Base-by-base conservation (phyloP, 2,888 invertebrate species). In the Ichneumoninae sp. region DNA sequence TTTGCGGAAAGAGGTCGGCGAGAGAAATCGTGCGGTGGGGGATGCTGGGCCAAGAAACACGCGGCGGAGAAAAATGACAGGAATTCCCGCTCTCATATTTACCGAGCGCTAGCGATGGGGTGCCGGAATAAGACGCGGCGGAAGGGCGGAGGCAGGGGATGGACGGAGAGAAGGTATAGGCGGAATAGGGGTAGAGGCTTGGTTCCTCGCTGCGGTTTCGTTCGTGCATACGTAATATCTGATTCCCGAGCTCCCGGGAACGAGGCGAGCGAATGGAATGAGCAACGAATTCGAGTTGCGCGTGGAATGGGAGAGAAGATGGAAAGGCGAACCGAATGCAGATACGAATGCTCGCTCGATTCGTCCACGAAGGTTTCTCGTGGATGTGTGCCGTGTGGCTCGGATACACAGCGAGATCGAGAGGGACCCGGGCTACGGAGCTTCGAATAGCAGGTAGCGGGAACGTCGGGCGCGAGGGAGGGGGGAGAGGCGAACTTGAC, bases 151-250 rank as follows among this genome's bases (percentile, higher is more conserved):
- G 82, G 69, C 44, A 79, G 86, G 85, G 19, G 68, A 70, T 77
- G 78, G 65, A 52, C 26, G 44, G 70, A 82, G 68, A 81, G 82
- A 81, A 44, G 76, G 82, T 72, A 52, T 84, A 87, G 87, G 85
- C 65, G 70, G 30, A 54, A 82, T 30, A 78, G 74, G 57, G 50
- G 65, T 65, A 78, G 62, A 86, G 88, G 88, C 57, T 26, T n/a
- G 62, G 89, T 87, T 90, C 89, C 90, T 89, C 89, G 88, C 86
- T 81, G 87, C 86, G 88, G 90, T 90, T 91, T 91, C 88, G 90
- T 87, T 89, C 89, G 89, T 92, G 91, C 92, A 92, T 92, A 91
- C 91, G 90, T 92, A 92, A 92, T 92, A 92, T 92, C 92, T 91
- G 92, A 92, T 92, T 91, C 89, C 89, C 89, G 90, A 89, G 80